Evolutionary conservation across 1,140 invertebrate species (phyloP).

Genomic region (Drosophila setifemur): DNA sequence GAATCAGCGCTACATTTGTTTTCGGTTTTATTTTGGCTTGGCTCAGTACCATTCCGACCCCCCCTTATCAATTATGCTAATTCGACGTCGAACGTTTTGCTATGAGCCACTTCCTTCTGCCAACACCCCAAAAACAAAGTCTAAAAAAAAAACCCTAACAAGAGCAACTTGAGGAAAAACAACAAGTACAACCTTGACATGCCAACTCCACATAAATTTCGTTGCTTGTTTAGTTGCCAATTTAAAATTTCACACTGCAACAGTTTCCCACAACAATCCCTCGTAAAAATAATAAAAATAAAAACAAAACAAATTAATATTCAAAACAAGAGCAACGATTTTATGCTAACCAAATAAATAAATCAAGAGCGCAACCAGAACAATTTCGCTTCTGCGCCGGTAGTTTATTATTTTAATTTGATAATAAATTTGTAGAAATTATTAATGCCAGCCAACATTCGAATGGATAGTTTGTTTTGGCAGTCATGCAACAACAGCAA

Average conservation of each 20-base stretch:
- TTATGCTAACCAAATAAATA: constrained; percentile 57
- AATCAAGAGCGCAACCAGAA: constrained; percentile 21
- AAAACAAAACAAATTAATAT: no score
- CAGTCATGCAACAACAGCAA: constrained; percentile 27
- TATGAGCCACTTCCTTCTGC: constrained; percentile 46
- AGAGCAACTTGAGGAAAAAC: not conserved
- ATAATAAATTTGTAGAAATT: constrained; percentile 69
- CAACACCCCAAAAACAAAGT: constrained; percentile 19
- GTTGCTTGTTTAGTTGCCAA: constrained; percentile 14
- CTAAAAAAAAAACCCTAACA: not conserved
- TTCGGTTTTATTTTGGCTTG: not conserved
- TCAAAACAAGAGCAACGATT: not conserved
- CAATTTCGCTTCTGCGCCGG: not conserved
- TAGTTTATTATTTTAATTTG: constrained; percentile 55
- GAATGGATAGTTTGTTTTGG: constrained; percentile 58
- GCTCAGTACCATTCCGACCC: not conserved
- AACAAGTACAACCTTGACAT: constrained; percentile 40
- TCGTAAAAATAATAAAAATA: no score
- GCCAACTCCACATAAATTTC: constrained; percentile 41
- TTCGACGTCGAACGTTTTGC: constrained; percentile 57
- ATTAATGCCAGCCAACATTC: constrained; percentile 50
- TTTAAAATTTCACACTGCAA: constrained; percentile 1
- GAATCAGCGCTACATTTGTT: no score
- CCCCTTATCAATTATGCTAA: constrained; percentile 62
- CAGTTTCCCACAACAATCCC: no score